Percentiles rank a stretch among this genome's conserved stretches.
Evolutionary conservation across 2,888 invertebrate species (phyloP).

Genomic region (Pyrgus malvae): DNA sequence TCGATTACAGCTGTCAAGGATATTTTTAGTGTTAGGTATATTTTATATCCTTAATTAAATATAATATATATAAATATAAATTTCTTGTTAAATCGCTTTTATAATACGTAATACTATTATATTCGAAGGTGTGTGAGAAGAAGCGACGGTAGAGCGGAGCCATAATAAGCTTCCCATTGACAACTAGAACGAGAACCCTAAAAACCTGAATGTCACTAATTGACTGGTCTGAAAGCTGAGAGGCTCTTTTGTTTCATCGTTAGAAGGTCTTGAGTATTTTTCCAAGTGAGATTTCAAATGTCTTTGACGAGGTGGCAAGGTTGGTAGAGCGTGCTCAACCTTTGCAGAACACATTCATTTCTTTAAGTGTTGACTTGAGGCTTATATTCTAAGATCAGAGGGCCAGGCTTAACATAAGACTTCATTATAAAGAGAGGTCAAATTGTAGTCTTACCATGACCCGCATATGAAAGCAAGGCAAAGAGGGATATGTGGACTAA

Average conservation of each 20-base stretch:
- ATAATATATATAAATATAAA: no score
- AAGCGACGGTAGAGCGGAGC: no score
- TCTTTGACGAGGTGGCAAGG: conserved; percentile 7
- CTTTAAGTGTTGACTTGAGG: conserved; percentile 16
- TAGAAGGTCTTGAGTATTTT: background rate
- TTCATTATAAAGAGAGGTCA: conserved; percentile 27
- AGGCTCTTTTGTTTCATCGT: background rate
- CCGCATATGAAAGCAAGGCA: conserved; percentile 4
- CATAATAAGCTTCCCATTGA: no score
- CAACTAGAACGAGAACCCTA: no score
- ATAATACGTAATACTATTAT: no score
- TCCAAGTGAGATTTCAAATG: conserved; percentile 10
- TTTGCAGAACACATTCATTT: conserved; percentile 9
- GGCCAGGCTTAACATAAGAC: conserved; percentile 15
- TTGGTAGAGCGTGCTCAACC: conserved; percentile 8
- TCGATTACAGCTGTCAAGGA: no score
- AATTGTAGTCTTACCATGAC: conserved; percentile 21
- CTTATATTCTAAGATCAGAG: conserved; percentile 14
- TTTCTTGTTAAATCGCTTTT: no score
- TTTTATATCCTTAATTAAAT: no score
- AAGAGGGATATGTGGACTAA: conserved; percentile 11
- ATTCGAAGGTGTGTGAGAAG: no score
- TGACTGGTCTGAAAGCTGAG: no score
- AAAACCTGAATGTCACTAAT: no score
- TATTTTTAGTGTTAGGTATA: no score